Base-by-base conservation (phyloP, 2,797 vertebrate species). In the Apodemus agrarius region DNA sequence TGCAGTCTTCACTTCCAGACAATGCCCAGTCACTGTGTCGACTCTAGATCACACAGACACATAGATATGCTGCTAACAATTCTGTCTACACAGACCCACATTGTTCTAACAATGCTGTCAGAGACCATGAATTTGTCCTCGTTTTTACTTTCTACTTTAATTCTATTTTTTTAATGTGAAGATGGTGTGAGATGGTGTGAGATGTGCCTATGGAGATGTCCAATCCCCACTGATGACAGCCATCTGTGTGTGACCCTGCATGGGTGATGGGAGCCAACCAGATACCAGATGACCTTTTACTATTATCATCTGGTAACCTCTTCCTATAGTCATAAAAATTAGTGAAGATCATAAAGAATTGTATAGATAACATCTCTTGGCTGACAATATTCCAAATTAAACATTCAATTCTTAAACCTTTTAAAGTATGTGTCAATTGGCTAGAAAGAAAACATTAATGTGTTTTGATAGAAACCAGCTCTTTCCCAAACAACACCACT, bases 401-500 rank as follows among this genome's bases (percentile, higher is more conserved):
- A 54, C 2, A 88, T 17, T 46, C 81, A 89, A 81, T 26, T 37
- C 4, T 12, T 43, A 82, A 72, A 67, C 37, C n/a, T 63, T 75
- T 84, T 34, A 78, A 46, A 57, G 49, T 52, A 72, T 46, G 21
- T 40, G 76, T 82, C 29, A 67, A 24, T 22, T 93, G 17, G 79
- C 84, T 81, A 69, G 78, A 87, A 93, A 89, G 29, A 82, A 78
- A 75, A 24, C 22, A 83, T 22, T 34, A 61, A 69, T n/a, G 61
- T 37, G 19, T 0, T 79, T 72, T 92, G 31, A 82, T 6, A 0
- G 69, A 96, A 83, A 78, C 57, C 21, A 80, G 75, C 1, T 19
- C 3, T 78, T 94, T 85, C 83, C n/a, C 12, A 91, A 81, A 83
- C 17, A 93, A 81, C 78, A 78, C 76, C 75, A 89, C 91, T 26